Evolutionary conservation across 2,888 invertebrate genomes (phyloP), one percentile per base, ranked within the genome.

Genomic region (Subacronicta megacephala): DNA sequence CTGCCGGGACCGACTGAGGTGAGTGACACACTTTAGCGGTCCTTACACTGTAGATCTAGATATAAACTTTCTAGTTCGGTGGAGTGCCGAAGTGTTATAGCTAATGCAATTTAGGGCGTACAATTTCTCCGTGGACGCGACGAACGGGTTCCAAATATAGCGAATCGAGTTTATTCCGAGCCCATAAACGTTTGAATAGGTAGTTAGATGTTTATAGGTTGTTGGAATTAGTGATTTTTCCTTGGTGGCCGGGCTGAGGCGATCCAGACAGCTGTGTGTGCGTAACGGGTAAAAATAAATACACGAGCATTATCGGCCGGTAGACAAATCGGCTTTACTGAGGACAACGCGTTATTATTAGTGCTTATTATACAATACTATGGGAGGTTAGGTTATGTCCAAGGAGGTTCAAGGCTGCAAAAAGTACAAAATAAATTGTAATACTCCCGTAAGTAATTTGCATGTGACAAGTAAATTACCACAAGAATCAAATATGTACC

Each of bases 271-370:
- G 93, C 93, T 91, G 91, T 88, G 90, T 82, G 81, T 87, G 89
- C 92, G 93, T 93, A 93, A 94, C 87, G 92, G 85, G 90, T 93
- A 94, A 93, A 93, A 94, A 94, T 94, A 93, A 93, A 93, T 93
- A 92, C 89, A 83, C 88, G 87, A 83, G 89, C 90, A 91, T 90
- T 92, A 92, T 90, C 89, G 88, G 83, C 81, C 78, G 81, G 85
- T 88, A 92, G 93, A 92, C 92, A 91, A 87, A 87, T 92, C 91
- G 90, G 89, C 89, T 90, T 89, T 80, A 82, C 83, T 81, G 89
- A 88, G 89, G 88, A 89, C 90, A 88, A 86, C 80, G 85, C 82
- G 85, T 80, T 93, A 93, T 91, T 92, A 91, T 90, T 93, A 91
- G 89, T 87, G 83, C 80, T 80, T 82, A 87, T 85, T 86, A 84